Base-by-base conservation (phyloP, 2,113 vertebrate genomes). In the Terrapene triunguis region DNA sequence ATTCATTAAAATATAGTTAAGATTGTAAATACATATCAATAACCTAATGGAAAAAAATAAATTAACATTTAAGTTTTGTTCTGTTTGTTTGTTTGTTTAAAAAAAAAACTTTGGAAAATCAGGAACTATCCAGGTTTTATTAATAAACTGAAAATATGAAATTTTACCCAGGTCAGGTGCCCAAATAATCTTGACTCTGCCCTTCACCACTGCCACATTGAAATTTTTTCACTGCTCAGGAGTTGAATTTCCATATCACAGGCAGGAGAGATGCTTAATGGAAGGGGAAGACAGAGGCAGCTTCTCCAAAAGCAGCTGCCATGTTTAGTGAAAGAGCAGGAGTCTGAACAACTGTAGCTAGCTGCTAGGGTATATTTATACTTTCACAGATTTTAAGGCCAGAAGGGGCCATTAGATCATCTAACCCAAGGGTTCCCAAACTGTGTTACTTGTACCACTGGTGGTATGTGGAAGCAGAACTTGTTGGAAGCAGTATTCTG, bases 331-430 rank as follows among this genome's bases (percentile, higher is more conserved):
- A 95, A 35, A 92, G n/a, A 62, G 54, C 19, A 88, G 29, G 50
- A 82, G 47, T 55, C 91, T 92, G 82, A 55, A 42, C 92, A 88
- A 35, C 80, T 90, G 87, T 25, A 92, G 59, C 59, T n/a, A 88
- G 95, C 95, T 95, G 93, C 96, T 96, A 87, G 87, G 84, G 95
- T 94, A 88, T 90, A 84, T 96, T 89, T 90, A 82, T 35, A 65
- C 12, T 62, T 10, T 62, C 27, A 62, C 13, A 32, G 69, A 19
- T 29, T 24, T 82, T 54, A 93, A 94, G 93, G 80, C 50, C 47
- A 95, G 82, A 95, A 59, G 32, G 87, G 95, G 89, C 22, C 93
- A 96, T 95, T 89, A 97, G 5, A 82, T 51, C 29, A 24, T 89
- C 84, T 62, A 55, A 55, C 54, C 22, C 54, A 55, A 25, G 22